Base-by-base conservation (phyloP, 2,888 invertebrate species). In the Auanema sp. region DNA sequence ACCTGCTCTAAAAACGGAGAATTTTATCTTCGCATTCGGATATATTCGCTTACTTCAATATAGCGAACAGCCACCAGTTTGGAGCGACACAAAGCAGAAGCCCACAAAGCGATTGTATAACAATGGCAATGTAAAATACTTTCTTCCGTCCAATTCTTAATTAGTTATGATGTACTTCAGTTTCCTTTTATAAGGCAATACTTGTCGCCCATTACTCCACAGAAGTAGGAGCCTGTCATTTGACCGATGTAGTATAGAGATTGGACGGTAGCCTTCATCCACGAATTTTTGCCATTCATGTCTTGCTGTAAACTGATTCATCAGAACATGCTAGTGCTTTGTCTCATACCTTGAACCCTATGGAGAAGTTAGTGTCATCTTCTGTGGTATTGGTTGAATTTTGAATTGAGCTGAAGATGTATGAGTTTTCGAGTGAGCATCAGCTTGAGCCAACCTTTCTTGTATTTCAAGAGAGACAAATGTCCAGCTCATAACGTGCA, bases 71-170 rank as follows among this genome's bases (percentile, higher is more conserved):
- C 86, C 88, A 88, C 70, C 88, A 89, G 85, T 89, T 89, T 2
- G 90, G 89, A 0, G 90, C 89, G 68, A 90, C 87, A 0, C 90
- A 90, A 24, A 90, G 89, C 0, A 88, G 86, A 11, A 90, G 87
- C n/a, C 92, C 92, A 24, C 89, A 88, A 64, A 89, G 83, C 1
- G 90, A 86, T 85, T 92, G 91, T 42, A 91, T 85, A 47, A 90
- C 86, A 8, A 92, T 89, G 6, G 91, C 90, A 42, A 87, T 85
- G 58, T 91, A 87, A 76, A 92, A 87, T 0, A 91, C 91, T 64
- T 88, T 85, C 75, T 90, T 89, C 64, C 92, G 87, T 0, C 92
- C 92, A 80, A 86, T 90, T 81, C 91, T 92, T 41, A 49, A 66
- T 55, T 10, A 33, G 11, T 58, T 21, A 41, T 41, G 40, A 12